Conservation (phyloP, 2,797 vertebrate species). For the Macropus fuliginosus region DNA sequence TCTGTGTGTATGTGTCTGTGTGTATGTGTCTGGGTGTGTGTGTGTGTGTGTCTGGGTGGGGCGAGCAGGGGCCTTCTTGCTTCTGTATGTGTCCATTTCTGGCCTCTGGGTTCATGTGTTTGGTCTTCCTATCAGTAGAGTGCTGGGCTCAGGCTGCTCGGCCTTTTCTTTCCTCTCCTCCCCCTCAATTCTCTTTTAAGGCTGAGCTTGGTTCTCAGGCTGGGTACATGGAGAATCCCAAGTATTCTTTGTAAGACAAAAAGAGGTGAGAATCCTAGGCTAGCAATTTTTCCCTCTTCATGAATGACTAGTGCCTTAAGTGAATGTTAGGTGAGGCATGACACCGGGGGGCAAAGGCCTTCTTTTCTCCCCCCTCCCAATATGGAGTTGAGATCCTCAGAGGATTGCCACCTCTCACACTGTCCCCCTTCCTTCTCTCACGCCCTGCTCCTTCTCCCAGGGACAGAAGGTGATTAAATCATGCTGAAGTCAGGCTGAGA, state of each 20-base stretch:
- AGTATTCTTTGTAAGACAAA: background rate
- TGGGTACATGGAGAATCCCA: background rate
- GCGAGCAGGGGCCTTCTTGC: no score
- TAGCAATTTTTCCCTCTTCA: background rate
- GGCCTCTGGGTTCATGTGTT: background rate
- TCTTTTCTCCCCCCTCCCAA: background rate
- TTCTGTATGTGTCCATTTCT: background rate
- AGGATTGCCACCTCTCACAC: background rate
- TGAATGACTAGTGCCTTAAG: background rate
- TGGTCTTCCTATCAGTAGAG: background rate
- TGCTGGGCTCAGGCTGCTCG: background rate
- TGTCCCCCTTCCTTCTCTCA: background rate
- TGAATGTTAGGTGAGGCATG: background rate
- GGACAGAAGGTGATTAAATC: background rate
- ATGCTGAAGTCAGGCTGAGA: background rate
- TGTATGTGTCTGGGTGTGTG: rapidly evolving
- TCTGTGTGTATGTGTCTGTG: background rate
- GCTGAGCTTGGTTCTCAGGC: background rate
- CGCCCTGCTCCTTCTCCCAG: background rate
- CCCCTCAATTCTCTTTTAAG: background rate
- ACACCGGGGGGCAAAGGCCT: background rate
- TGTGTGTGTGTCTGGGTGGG: no score
- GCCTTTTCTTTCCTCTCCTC: background rate
- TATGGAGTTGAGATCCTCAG: background rate
- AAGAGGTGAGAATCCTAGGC: background rate